These are phyloP conservation scores for Cephus sareptanus DNA, from an alignment of 2,888 invertebrate genomes.

Conservation along the genomic window DNA sequence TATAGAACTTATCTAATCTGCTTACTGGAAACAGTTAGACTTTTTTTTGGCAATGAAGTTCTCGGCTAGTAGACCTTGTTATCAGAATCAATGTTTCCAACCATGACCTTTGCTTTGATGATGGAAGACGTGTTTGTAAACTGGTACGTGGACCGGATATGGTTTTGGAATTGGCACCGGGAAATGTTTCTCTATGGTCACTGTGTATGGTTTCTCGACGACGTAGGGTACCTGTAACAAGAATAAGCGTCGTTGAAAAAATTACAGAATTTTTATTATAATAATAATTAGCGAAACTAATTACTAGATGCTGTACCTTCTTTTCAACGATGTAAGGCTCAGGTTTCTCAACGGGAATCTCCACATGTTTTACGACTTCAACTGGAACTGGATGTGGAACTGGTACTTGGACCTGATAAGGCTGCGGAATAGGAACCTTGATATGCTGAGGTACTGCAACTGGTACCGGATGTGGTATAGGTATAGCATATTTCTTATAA, in stretches of 20 bases:
- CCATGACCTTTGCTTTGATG: slow-evolving; percentile 54
- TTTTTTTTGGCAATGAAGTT: slow-evolving; percentile 32
- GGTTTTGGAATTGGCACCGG: slow-evolving; percentile 70
- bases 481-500: slow-evolving; percentile 66
- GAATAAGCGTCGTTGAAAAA: background rate
- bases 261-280: background rate
- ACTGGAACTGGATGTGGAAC: slow-evolving; percentile 63
- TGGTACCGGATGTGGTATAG: slow-evolving; percentile 71
- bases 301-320: slow-evolving; percentile 54
- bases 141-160: slow-evolving; percentile 70
- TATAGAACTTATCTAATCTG: slow-evolving; percentile 12
- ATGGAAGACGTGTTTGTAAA: slow-evolving; percentile 68
- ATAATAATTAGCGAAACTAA: background rate
- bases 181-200: slow-evolving; percentile 70
- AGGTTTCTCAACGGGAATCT: slow-evolving; percentile 71
- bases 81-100: slow-evolving; percentile 46
- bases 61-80: slow-evolving; percentile 2
- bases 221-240: slow-evolving; percentile 67
- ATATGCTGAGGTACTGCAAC: slow-evolving; percentile 70
- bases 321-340: slow-evolving; percentile 72
- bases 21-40: background rate
- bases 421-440: slow-evolving; percentile 70
- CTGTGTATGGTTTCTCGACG: slow-evolving; percentile 71
- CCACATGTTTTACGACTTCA: slow-evolving; percentile 69
- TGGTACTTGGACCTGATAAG: slow-evolving; percentile 70